phyloP scores from a whole-genome alignment of 1,140 invertebrate genomes.

The Sycophila sp. region DNA sequence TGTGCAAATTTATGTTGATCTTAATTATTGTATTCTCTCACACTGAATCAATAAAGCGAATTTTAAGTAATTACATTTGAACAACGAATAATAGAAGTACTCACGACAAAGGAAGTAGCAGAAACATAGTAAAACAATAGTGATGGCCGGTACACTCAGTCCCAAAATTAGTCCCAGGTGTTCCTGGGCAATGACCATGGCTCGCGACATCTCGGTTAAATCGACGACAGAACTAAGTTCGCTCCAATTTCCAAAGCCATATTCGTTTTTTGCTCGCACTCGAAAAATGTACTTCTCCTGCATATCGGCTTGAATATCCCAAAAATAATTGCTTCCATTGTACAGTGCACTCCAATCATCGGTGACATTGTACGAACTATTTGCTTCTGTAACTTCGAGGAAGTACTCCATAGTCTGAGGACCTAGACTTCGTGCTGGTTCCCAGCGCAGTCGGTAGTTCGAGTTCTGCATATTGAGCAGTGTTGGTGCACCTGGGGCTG shows the following conservation, averaged over 20 bases:
- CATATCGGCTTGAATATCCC: slow-evolving; percentile 79
- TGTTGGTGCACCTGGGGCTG: slow-evolving; percentile 73
- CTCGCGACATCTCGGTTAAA: slow-evolving; percentile 65
- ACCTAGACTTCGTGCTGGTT: slow-evolving; percentile 74
- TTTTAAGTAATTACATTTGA: no score
- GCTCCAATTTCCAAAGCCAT: slow-evolving; percentile 81
- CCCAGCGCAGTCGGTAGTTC: slow-evolving; percentile 80
- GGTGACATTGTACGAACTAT: slow-evolving; percentile 37
- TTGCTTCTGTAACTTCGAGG: slow-evolving; percentile 65
- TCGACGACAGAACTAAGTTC: slow-evolving; percentile 71
- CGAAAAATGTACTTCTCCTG: slow-evolving; percentile 76
- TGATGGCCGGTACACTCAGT: slow-evolving; percentile 67
- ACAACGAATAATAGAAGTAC: slow-evolving; percentile 42
- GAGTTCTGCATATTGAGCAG: slow-evolving; percentile 72
- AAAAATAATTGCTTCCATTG: slow-evolving; percentile 84
- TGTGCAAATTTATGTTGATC: no score
- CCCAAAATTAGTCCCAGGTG: slow-evolving; percentile 71
- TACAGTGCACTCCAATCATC: slow-evolving; percentile 77
- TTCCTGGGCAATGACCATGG: slow-evolving; percentile 70
- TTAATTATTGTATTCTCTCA: no score
- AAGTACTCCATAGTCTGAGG: slow-evolving; percentile 70
- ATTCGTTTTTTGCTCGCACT: slow-evolving; percentile 80
- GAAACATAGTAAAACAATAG: slow-evolving; percentile 58
- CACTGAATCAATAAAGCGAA: no score
- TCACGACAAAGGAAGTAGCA: slow-evolving; percentile 62